These are phyloP conservation scores for Nycticryphes semicollaris DNA, from an alignment of 2,113 vertebrate species.

Conservation along the genomic window DNA sequence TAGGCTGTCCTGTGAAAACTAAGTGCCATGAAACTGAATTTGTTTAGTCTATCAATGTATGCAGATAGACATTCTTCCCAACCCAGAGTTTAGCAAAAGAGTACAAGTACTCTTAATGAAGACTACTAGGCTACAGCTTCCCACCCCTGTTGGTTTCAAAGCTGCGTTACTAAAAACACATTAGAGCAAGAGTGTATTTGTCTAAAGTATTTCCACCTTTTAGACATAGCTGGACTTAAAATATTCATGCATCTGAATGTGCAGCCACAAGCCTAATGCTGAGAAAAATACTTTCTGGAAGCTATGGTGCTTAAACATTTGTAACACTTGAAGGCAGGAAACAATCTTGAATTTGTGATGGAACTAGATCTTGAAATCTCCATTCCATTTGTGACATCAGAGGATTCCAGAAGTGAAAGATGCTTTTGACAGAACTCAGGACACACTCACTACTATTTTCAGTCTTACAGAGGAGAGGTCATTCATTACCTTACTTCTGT, in stretches of 20 bases:
- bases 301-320: background rate
- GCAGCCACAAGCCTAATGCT: background rate
- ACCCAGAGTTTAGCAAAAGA: background rate
- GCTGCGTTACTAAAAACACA: background rate
- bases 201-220: background rate
- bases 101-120: background rate
- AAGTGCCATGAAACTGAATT: background rate
- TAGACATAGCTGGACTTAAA: background rate
- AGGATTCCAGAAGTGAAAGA: background rate
- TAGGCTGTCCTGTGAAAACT: too few species aligned
- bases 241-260: background rate
- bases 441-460: background rate
- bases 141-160: background rate
- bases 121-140: background rate
- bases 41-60: background rate
- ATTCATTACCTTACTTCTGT: background rate
- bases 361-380: background rate
- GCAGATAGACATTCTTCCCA: background rate
- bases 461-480: background rate
- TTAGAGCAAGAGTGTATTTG: background rate
- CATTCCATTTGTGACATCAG: background rate
- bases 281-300: background rate
- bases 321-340: background rate
- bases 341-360: background rate
- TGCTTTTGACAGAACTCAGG: background rate